Evolutionary conservation across 2,797 vertebrate species (phyloP), one percentile per base, ranked within the genome.

Genomic region (Lutjanus campechanus): DNA sequence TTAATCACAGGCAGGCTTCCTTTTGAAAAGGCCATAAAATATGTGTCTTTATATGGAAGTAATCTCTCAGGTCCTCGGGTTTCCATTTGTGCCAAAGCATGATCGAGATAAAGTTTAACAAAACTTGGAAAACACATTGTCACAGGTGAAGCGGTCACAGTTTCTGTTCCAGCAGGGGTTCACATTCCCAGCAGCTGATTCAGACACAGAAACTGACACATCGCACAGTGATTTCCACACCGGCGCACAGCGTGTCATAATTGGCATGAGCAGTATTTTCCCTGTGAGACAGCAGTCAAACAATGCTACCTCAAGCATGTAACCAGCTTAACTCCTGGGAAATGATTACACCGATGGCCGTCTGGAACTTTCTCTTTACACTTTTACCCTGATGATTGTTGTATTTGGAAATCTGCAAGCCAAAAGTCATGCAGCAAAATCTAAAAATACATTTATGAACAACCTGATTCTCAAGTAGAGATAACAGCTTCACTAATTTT

Each of bases 131-230:
- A 69, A 1, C 15, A 22, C 13, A 4, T 8, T 43, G 20, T 51
- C 4, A 4, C 62, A 59, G 47, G 67, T 76, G 29, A 19, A 76
- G n/a, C 65, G 61, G 73, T 63, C 41, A 16, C 15, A 41, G 51
- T 66, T 73, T 46, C 56, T 73, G 72, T 62, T 55, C 20, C 84
- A 55, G 76, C 49, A 13, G 77, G 75, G 73, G 41, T 20, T 68
- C 83, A 76, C 89, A 90, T 92, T 91, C 88, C 77, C 29, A 0
- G 20, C 72, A 43, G 69, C 51, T 85, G 82, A 92, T 46, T 76
- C 49, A 69, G n/a, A 66, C 50, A 51, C 49, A 62, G 46, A 69
- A 66, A 51, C 3, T 46, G 20, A 73, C 11, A 64, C 29, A 40
- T 50, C 10, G 0, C 59, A 22, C 20, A 12, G 49, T 11, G 5